phyloP scores from a whole-genome alignment of 2,113 vertebrate genomes.

The Oryzias celebensis region DNA sequence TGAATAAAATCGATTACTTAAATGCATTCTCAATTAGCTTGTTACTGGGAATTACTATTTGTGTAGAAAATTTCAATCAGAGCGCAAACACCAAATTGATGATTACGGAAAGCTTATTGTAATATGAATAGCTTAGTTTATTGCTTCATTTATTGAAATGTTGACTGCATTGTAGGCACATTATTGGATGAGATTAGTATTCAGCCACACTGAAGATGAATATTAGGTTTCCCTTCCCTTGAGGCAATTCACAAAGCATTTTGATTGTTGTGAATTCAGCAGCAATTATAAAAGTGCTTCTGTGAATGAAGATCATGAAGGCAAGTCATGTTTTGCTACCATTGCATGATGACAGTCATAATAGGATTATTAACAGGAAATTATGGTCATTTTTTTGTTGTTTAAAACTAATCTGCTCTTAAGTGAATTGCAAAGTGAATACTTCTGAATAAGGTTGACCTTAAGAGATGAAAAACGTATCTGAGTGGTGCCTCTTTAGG shows the following conservation, averaged over 20 bases:
- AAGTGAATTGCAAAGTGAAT: neutral
- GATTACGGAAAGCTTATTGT: conserved; percentile 19
- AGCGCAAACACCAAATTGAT: neutral
- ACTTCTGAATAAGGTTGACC: too few species aligned
- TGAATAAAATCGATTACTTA: neutral
- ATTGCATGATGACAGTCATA: neutral
- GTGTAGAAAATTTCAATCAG: neutral
- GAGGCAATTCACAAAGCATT: neutral
- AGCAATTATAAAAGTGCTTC: conserved; percentile 7
- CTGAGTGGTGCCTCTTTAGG: too few species aligned
- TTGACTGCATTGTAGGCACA: conserved; percentile 27
- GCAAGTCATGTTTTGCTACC: neutral
- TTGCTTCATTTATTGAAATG: neutral
- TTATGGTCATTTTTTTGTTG: neutral
- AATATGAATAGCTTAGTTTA: conserved; percentile 8
- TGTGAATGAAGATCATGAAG: neutral
- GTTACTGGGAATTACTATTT: too few species aligned
- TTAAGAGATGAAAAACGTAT: too few species aligned
- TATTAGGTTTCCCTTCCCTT: conserved; percentile 5
- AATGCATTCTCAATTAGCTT: neutral
- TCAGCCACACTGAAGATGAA: neutral
- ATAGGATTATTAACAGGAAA: neutral
- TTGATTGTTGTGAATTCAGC: neutral
- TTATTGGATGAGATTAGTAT: conserved; percentile 2
- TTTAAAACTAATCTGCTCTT: neutral